Base-by-base conservation (phyloP, 2,888 invertebrate species). In the Coecobrya sp. region DNA sequence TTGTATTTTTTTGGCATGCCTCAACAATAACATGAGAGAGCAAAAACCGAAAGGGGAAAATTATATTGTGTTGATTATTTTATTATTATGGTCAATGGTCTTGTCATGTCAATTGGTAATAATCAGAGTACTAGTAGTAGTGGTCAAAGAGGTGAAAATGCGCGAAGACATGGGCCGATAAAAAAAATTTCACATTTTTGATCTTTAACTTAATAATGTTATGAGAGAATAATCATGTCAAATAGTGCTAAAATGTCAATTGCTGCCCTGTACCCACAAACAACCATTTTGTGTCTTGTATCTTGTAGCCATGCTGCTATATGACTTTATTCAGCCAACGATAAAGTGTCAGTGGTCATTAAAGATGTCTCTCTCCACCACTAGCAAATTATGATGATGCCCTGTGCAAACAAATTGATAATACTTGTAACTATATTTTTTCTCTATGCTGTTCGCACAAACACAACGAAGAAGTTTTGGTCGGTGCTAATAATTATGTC, bases 91-190 rank as follows among this genome's bases (percentile, higher is more conserved):
- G 45, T 45, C 73, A 73, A 73, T 73, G 42, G 45, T 73, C 42
- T 45, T 73, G 73, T 73, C 73, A 73, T 73, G 73, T 73, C 73
- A 73, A 45, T 73, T 73, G 42, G 73, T 22, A 73, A 73, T 73
- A 73, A 73, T 73, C 73, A 73, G 42, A 73, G 73, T 13, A 55
- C 19, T n/a, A n/a, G n/a, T n/a, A n/a, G 62, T 65, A n/a, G 68
- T 42, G 73, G 73, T 73, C 73, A 73, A 73, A 73, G 1, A 73
- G 45, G 73, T 73, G 73, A 73, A 73, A 73, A 73, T 73, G 27
- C 19, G 19, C 3, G 16, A 10, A 49, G 49, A 16, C 3, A 49
- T 19, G 19, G 62, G 5, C 5, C 16, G 36, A 68, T 62, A 68
- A 68, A 68, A 65, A n/a, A 68, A 30, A 36, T 30, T 68, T 68